Evolutionary conservation across 2,113 vertebrate species (phyloP).

Genomic region (Albula glossodonta): DNA sequence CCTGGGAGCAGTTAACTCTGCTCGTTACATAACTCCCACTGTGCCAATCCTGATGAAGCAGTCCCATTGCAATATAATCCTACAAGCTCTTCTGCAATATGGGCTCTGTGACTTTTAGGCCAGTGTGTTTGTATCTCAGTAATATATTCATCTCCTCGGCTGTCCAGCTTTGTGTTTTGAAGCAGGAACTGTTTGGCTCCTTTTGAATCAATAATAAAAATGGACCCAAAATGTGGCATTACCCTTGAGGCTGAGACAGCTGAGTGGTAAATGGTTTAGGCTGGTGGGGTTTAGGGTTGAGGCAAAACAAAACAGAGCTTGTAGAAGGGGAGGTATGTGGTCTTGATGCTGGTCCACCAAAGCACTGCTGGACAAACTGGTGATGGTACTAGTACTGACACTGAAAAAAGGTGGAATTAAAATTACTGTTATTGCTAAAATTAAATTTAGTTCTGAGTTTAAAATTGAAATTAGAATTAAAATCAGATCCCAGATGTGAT

Average conservation of each 20-base stretch:
- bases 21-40: not conserved
- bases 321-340: not conserved
- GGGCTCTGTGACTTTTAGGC: too few species aligned
- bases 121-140: not conserved
- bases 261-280: not conserved
- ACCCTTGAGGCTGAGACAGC: not conserved
- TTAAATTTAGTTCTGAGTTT: too few species aligned
- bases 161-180: not conserved
- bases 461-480: too few species aligned
- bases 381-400: too few species aligned
- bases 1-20: conserved; percentile 1
- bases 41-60: not conserved
- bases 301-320: not conserved
- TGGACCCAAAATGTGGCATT: not conserved
- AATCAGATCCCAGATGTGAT: too few species aligned
- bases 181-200: not conserved
- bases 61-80: not conserved
- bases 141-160: not conserved
- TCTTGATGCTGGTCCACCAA: not conserved
- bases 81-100: not conserved
- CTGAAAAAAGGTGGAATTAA: too few species aligned
- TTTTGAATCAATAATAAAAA: not conserved
- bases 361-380: too few species aligned
- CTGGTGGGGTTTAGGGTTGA: too few species aligned
- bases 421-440: too few species aligned